Evolutionary conservation across 2,797 vertebrate species (phyloP).

Genomic region (Tragelaphus eurycerus): DNA sequence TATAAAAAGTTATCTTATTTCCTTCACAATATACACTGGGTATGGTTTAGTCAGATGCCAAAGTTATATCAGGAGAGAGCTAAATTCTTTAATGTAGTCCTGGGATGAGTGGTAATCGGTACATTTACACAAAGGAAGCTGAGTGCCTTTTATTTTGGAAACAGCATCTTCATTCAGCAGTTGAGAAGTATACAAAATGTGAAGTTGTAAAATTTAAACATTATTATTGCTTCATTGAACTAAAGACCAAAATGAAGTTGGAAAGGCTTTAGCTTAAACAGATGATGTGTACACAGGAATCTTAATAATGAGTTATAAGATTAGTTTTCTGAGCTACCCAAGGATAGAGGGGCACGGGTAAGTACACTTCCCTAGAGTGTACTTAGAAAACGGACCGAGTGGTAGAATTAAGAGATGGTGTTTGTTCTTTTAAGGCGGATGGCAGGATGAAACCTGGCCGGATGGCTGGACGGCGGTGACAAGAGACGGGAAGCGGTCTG

Average conservation of each 20-base stretch:
- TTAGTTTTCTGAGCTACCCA: neutral
- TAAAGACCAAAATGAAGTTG: neutral
- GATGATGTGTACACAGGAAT: neutral
- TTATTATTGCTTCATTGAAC: neutral
- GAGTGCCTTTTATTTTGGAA: conserved; percentile 33
- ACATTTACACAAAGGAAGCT: neutral
- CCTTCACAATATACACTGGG: neutral
- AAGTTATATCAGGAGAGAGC: neutral
- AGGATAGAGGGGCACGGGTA: neutral
- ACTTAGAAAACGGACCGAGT: neutral
- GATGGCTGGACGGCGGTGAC: conserved; percentile 99
- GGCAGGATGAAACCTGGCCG: conserved; percentile 99
- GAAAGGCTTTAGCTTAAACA: neutral
- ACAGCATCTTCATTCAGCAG: neutral
- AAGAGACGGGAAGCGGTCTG: conserved; percentile 96
- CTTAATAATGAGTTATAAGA: neutral
- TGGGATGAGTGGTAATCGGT: neutral
- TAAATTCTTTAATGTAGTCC: neutral
- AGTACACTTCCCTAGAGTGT: neutral
- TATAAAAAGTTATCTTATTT: neutral
- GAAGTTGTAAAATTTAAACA: neutral
- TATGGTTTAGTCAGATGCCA: neutral
- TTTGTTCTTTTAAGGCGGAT: conserved; percentile 88
- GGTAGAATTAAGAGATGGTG: neutral
- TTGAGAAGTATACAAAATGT: neutral